Base-by-base conservation (phyloP, 2,797 vertebrate species). In the Carapus acus region DNA sequence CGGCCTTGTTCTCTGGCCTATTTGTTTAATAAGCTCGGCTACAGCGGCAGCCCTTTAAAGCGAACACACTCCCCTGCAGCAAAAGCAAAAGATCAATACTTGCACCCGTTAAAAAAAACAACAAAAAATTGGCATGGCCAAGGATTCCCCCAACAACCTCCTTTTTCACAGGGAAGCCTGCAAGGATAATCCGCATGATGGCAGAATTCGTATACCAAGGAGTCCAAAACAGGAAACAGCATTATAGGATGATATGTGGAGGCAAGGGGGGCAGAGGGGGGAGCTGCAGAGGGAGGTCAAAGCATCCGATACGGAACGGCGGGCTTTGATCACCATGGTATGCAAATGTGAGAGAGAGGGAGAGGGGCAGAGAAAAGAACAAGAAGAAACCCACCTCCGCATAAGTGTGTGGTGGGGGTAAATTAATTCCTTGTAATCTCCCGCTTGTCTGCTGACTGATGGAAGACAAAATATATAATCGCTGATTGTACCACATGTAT, bases 11-110 rank as follows among this genome's bases (percentile, higher is more conserved):
- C 77, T 67, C 66, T 40, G 73, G 78, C 77, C 81, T 79, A 81
- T 81, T 82, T 82, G 81, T 83, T 79, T 86, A 83, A 83, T 82
- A 80, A 83, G 77, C 79, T 71, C 58, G 38, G 64, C 72, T 69
- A 75, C 77, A 76, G 69, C 74, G 58, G 62, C 22, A 70, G 57
- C 56, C 69, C 77, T 78, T 82, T 82, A 78, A 82, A 81, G 76
- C 71, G 75, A 83, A 76, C 77, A 72, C 65, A 39, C 67, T 65
- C 48, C 73, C 77, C 76, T 52, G 69, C 73, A 79, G 78, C 79
- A 74, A 78, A 78, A 72, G 61, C 76, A 66, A 45, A n/a, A 79
- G 78, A 83, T 85, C 83, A 83, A 85, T 83, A 82, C 65, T 16
- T 63, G 64, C 66, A 79, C 74, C 80, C 76, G 74, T 50, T 73